Percentiles rank a stretch among this genome's conserved stretches.
These are phyloP conservation scores for Unio delphinus DNA, from an alignment of 2,888 invertebrate genomes.

Conservation along the genomic window DNA sequence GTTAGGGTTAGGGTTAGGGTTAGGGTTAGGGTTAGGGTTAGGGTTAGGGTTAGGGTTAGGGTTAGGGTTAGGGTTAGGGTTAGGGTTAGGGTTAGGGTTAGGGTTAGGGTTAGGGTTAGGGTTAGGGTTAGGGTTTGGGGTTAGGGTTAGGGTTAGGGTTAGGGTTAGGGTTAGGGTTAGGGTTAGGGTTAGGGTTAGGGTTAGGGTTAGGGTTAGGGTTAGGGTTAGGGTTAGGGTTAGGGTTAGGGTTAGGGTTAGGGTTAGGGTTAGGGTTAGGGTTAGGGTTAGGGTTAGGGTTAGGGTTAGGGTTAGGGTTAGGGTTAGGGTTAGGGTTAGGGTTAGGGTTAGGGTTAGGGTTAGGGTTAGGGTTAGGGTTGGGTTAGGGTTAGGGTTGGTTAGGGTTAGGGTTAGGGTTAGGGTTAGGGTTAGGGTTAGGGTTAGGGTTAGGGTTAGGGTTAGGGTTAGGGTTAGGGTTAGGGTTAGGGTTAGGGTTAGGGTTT, in stretches of 20 bases:
- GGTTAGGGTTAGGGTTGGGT: too few species aligned
- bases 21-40: too few species aligned
- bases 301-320: constrained; percentile 13
- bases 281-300: constrained; percentile 10
- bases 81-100: too few species aligned
- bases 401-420: constrained; percentile 20
- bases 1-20: too few species aligned
- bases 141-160: constrained; percentile 23
- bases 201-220: constrained; percentile 21
- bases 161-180: constrained; percentile 23
- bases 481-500: constrained; percentile 27
- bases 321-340: constrained; percentile 12
- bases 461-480: constrained; percentile 17
- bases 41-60: too few species aligned
- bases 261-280: constrained; percentile 20
- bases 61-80: too few species aligned
- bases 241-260: constrained; percentile 25
- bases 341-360: constrained; percentile 17
- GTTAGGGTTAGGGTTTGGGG: constrained; percentile 4
- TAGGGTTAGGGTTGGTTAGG: too few species aligned
- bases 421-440: too few species aligned
- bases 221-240: constrained; percentile 27
- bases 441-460: constrained; percentile 19
- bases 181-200: constrained; percentile 11
- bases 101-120: too few species aligned